phyloP scores from a whole-genome alignment of 2,113 vertebrate genomes.

The Polyodon spathula region DNA sequence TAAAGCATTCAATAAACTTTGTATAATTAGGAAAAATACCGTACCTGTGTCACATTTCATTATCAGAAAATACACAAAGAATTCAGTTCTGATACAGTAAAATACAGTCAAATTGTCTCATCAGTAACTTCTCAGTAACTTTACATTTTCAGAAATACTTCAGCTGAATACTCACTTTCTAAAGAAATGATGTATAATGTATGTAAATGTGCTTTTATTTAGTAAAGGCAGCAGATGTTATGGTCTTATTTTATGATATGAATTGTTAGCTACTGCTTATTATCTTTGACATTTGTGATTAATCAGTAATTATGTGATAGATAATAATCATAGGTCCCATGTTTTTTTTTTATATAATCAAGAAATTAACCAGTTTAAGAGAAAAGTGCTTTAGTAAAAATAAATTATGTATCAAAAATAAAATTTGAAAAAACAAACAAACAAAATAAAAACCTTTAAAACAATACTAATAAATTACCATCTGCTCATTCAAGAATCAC shows the following conservation, averaged over 20 bases:
- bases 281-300: constrained; percentile 5
- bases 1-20: neutral
- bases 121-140: neutral
- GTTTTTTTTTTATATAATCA: neutral
- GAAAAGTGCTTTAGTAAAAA: constrained; percentile 14
- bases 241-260: constrained; percentile 4
- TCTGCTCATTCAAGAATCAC: constrained; percentile 11
- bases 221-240: constrained; percentile 3
- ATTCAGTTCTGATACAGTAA: constrained; percentile 9
- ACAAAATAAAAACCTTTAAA: constrained; percentile 29
- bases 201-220: neutral
- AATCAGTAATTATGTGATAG: constrained; percentile 6
- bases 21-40: neutral
- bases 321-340: neutral
- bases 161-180: neutral
- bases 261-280: constrained; percentile 1
- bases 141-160: too few species aligned
- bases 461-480: constrained; percentile 38
- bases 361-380: constrained; percentile 2
- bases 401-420: constrained; percentile 22
- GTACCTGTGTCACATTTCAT: neutral
- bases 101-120: constrained; percentile 13
- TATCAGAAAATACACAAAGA: neutral
- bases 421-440: constrained; percentile 11
- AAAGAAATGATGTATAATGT: neutral